Conservation (phyloP, 2,113 vertebrate species). For the Pomatorhinus ruficollis region DNA sequence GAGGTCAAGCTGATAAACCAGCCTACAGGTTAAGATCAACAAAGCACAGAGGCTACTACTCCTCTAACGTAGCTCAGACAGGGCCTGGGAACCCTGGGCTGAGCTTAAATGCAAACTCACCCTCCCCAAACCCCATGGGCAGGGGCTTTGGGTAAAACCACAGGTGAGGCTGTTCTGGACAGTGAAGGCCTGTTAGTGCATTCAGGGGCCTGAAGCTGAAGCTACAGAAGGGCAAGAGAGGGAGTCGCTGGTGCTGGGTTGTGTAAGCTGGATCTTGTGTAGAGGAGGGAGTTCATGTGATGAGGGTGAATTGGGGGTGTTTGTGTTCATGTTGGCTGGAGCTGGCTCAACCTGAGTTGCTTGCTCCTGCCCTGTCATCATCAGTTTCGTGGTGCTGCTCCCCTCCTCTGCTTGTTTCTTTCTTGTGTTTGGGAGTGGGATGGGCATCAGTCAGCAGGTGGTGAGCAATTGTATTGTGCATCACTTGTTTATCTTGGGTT, state of each 20-base stretch:
- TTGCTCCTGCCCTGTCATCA: not conserved
- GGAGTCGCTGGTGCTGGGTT: not conserved
- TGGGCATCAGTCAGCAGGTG: not conserved
- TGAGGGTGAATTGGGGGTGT: not conserved
- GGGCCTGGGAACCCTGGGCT: not conserved
- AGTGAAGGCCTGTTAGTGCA: not conserved
- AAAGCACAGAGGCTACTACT: not conserved
- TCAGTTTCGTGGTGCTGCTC: not conserved
- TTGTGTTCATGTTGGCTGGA: not conserved
- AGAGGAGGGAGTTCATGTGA: not conserved
- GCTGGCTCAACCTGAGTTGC: not conserved
- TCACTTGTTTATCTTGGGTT: not conserved
- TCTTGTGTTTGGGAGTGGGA: not conserved
- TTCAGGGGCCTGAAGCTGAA: not conserved
- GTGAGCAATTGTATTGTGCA: not conserved
- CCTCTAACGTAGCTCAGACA: fast-evolving
- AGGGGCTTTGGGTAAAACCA: not conserved
- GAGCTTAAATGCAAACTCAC: not conserved
- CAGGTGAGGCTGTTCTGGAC: not conserved
- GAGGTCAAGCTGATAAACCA: not conserved
- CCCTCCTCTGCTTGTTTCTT: not conserved
- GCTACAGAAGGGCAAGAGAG: not conserved
- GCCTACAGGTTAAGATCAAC: not conserved
- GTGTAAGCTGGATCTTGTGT: not conserved
- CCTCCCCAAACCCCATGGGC: not conserved